Evolutionary conservation across 2,888 invertebrate species (phyloP), one percentile per base, ranked within the genome.

Genomic region (Augiades crinisus): DNA sequence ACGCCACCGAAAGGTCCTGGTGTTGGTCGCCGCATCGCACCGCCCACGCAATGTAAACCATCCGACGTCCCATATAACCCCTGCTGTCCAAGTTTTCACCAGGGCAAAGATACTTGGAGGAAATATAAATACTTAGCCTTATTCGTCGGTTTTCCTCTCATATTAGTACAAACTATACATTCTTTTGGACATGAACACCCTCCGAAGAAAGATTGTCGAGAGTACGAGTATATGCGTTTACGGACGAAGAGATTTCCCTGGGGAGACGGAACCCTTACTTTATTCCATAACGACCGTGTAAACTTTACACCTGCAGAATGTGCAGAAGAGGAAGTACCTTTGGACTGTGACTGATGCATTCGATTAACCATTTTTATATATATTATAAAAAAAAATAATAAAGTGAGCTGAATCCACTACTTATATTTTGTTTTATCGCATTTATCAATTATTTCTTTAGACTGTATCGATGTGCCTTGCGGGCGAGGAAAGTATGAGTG

Each of bases 211-310:
- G 63, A 63, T 2, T 88, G 88, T 58, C 71, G 80, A 3, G 83
- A 86, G 30, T 97, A 95, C 68, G 96, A 96, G 2, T 94, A 96
- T 69, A 84, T 98, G 86, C 90, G 94, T 22, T 83, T 94, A 51
- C 92, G 96, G 27, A 93, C 87, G 46, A 97, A 96, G 87, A 93
- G 92, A 66, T 98, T 94, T 82, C 97, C 97, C n/a, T 98, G 98
- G 98, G 95, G 96, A 41, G 95, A 96, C 70, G 97, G 97, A 31
- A 92, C 92, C 62, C 92, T 94, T 70, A 88, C 92, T n/a, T 81
- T 97, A 13, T 96, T 97, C 90, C 97, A 98, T 88, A 97, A 97
- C 75, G 93, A 94, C 5, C 91, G 92, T 44, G 69, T 80, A 24
- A 97, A 97, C 72, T 87, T 72, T 54, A 57, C 82, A 38, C 83